phyloP scores from a whole-genome alignment of 1,140 invertebrate species.

The Vanessa tameamea region DNA sequence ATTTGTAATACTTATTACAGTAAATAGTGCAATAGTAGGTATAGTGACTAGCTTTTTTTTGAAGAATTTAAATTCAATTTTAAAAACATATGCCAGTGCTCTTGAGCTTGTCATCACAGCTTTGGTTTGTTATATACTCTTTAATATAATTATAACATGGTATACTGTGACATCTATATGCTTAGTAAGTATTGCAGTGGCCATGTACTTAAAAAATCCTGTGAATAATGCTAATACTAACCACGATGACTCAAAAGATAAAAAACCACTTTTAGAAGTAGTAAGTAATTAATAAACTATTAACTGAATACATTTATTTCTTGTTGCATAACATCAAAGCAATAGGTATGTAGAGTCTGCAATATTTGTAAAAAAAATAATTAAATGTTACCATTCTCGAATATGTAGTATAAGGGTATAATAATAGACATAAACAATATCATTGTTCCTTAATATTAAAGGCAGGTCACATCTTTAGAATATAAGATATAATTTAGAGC shows the following conservation, averaged over 20 bases:
- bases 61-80: constrained; percentile 95
- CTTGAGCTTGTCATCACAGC: constrained; percentile 96
- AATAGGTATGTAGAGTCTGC: too few relatives aligned
- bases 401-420: too few relatives aligned
- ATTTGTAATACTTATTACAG: constrained; percentile 90
- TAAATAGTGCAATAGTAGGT: constrained; percentile 95
- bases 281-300: constrained; percentile 33
- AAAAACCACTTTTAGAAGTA: constrained; percentile 65
- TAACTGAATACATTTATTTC: neutral
- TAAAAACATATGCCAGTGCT: constrained; percentile 98
- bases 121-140: constrained; percentile 93
- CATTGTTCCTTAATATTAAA: too few relatives aligned
- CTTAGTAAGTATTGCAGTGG: constrained; percentile 91
- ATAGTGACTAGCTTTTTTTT: constrained; percentile 97
- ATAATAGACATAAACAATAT: too few relatives aligned
- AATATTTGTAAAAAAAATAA: too few relatives aligned
- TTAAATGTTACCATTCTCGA: too few relatives aligned
- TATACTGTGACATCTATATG: constrained; percentile 91
- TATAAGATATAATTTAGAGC: too few relatives aligned
- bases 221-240: constrained; percentile 82
- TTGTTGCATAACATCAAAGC: too few relatives aligned
- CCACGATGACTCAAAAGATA: constrained; percentile 50
- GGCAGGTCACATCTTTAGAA: too few relatives aligned
- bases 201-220: constrained; percentile 95
- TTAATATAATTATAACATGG: constrained; percentile 91